Conservation (phyloP, 2,113 vertebrate genomes). For the Centrocercus urophasianus region DNA sequence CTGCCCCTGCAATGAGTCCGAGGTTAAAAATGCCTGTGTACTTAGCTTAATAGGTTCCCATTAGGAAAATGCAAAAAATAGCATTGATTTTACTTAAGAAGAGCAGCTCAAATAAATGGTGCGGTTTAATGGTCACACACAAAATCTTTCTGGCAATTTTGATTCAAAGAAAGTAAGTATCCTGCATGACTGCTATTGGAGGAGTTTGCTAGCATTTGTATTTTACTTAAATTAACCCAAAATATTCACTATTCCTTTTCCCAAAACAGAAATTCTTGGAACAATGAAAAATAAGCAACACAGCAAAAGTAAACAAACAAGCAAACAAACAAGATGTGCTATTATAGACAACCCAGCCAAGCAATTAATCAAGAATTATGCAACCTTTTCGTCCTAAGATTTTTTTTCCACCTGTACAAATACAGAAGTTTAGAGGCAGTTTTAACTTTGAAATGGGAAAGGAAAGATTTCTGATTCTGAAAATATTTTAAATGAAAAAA, state of each 20-base stretch:
- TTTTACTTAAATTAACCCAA: not conserved
- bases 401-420: not conserved
- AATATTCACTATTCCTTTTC: not conserved
- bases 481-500: not conserved
- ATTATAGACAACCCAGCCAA: not conserved
- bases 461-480: not conserved
- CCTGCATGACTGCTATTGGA: not conserved
- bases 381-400: not conserved
- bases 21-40: constrained; percentile 50
- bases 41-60: constrained; percentile 42
- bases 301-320: not conserved
- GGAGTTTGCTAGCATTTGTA: not conserved
- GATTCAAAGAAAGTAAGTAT: not conserved
- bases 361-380: not conserved
- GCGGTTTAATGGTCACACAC: not conserved
- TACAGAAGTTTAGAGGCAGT: not conserved
- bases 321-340: not conserved
- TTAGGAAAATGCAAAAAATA: constrained; percentile 66
- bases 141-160: constrained; percentile 5
- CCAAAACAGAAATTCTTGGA: not conserved
- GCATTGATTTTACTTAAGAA: constrained; percentile 55
- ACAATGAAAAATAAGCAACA: not conserved
- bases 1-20: not conserved
- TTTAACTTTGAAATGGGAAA: not conserved
- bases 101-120: constrained; percentile 13